Evolutionary conservation across 2,797 vertebrate species (phyloP), one percentile per base, ranked within the genome.

Genomic region (Furcifer pardalis): DNA sequence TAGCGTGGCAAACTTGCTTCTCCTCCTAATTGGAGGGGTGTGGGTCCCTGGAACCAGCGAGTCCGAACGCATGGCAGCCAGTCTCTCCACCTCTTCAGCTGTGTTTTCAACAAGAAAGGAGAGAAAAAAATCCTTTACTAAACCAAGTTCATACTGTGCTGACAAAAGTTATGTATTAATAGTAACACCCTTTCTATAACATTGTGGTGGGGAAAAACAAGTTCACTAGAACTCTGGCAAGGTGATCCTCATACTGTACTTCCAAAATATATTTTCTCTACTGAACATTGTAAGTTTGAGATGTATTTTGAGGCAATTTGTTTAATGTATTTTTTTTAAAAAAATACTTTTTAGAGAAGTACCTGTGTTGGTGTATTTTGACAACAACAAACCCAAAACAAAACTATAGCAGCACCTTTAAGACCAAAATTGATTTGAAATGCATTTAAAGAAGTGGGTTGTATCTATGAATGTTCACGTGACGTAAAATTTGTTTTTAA

Each of bases 11-110:
- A 99, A 98, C 92, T 98, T 99, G 96, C 98, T 99, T 91, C 98
- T 96, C 86, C 97, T 97, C 68, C 98, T 97, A 88, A 98, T 98
- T 2, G 98, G 98, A 23, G 98, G 98, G 0, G 98, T 99, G 95
- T 99, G 98, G 84, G 97, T 97, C 25, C 98, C 97, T 23, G 98
- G 97, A 88, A 99, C 95, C 6, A 98, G 90, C 81, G 98, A 98
- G 95, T 99, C 98, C 0, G 98, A 97, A 75, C 98, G 98, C 97
- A 99, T 99, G 40, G 97, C 97, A 69, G 98, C 97, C 97, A 99
- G 97, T 88, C 98, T 97, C 95, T 99, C 98, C 89, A 98, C 97
- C 95, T 99, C 98, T 94, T 99, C 98, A 85, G 97, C 98, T 99
- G 94, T 52, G 86, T 94, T 94, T 92, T 73, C 87, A 83, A 62